These are phyloP conservation scores for Drosophila rufa DNA, from an alignment of 1,140 invertebrate species.

Conservation along the genomic window DNA sequence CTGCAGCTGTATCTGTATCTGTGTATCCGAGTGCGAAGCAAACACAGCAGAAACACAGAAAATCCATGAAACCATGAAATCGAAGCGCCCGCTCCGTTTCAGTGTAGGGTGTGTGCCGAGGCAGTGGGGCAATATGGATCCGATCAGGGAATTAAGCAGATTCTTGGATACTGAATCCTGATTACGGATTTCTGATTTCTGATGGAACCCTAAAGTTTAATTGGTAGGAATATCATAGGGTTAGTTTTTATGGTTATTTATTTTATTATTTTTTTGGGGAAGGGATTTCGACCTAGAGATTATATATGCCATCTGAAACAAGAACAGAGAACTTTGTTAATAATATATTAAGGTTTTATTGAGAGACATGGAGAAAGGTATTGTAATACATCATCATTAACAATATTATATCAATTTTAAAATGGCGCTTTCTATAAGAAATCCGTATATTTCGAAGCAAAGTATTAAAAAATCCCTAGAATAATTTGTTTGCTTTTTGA, in stretches of 20 bases:
- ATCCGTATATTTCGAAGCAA: not conserved
- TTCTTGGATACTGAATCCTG: not conserved
- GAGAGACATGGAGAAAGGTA: no score
- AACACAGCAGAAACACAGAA: conserved; percentile 20
- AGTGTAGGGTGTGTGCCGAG: conserved; percentile 32
- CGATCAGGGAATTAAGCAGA: conserved; percentile 32
- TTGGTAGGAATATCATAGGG: not conserved
- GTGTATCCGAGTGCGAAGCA: conserved; percentile 33
- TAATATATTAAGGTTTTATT: no score
- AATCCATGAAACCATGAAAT: conserved; percentile 27
- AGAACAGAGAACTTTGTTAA: no score
- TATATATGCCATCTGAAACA: not conserved
- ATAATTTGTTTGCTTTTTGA: not conserved
- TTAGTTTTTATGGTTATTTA: not conserved
- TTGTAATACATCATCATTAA: no score
- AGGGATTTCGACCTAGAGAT: not conserved
- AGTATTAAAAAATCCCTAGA: not conserved
- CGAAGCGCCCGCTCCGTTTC: conserved; percentile 18
- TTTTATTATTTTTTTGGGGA: not conserved
- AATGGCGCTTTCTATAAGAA: not conserved
- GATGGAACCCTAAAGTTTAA: not conserved
- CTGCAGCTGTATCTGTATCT: conserved; percentile 30
- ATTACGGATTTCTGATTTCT: not conserved
- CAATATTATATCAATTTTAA: no score
- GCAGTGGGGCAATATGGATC: conserved; percentile 36